Percentiles rank a stretch among this genome's conserved stretches.
phyloP scores from a whole-genome alignment of 2,888 invertebrate genomes.

The Drosophila formosana region DNA sequence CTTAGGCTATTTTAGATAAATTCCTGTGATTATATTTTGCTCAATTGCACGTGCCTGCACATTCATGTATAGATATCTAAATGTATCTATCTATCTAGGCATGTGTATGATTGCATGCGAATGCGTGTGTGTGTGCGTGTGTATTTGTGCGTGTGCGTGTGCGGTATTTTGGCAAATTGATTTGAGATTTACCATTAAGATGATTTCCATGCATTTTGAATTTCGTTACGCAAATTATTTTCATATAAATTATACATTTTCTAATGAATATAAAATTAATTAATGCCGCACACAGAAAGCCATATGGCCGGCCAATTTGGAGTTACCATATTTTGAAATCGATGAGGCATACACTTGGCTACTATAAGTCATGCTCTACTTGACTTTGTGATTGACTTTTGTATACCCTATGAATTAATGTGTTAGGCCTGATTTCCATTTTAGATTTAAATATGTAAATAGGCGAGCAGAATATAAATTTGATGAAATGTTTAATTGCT shows the following conservation, averaged over 20 bases:
- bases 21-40: slow-evolving; percentile 74
- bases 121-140: slow-evolving; percentile 8
- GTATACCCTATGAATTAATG: neutral
- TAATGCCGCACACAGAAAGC: slow-evolving; percentile 38
- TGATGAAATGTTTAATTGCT: no score
- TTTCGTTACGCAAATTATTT: slow-evolving; percentile 69
- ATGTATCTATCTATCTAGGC: slow-evolving; percentile 11
- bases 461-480: no score
- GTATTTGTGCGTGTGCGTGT: slow-evolving; percentile 9
- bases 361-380: neutral
- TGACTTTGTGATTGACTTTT: neutral
- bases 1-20: slow-evolving; percentile 70
- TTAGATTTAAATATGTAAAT: no score
- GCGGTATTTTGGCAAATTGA: slow-evolving; percentile 63
- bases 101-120: neutral
- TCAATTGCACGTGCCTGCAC: slow-evolving; percentile 67
- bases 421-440: neutral
- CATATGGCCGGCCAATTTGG: slow-evolving; percentile 33
- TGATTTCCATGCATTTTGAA: slow-evolving; percentile 63
- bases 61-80: slow-evolving; percentile 12
- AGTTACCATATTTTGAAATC: slow-evolving; percentile 16
- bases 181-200: slow-evolving; percentile 67
- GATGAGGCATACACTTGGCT: slow-evolving; percentile 14
- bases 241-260: slow-evolving; percentile 72
- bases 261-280: slow-evolving; percentile 77